Base-by-base conservation (phyloP, 2,113 vertebrate genomes). In the Neogobius melanostomus region DNA sequence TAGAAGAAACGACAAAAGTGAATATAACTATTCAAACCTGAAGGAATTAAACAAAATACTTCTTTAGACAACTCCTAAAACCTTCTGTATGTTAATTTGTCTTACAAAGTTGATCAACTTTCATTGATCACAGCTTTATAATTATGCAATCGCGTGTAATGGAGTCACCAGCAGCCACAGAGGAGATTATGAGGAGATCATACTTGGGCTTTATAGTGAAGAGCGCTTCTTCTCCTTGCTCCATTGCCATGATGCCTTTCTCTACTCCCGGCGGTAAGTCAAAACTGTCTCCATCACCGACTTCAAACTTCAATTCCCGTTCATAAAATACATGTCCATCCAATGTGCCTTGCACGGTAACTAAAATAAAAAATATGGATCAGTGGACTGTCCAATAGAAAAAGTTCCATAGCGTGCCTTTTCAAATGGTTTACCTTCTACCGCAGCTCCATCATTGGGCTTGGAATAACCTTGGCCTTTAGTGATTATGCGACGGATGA, bases 391-490 rank as follows among this genome's bases (percentile, higher is more conserved):
- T 6, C 2, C 6, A 42, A 7, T 6, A 14, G 16, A 17, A 56
- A 56, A 56, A 17, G 16, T 8, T 17, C 16, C 57, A 7, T 6
- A 43, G 12, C 1, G 15, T n/a, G 4, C 1, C 1, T 36, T 8
- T 51, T 51, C 54, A n/a, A 28, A 54, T 59, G 16, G 0, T 7
- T 68, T 81, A 99, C 98, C 93, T 74, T 99, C 96, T 36, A 99
- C 97, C 17, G 94, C 57, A 0, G 98, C 93, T 17, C 97, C 95
- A 53, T 99, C 97, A 1, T 98, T 99, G 53, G 98, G 97, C 80
- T 94, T 98, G 59, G 95, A 91, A 72, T 98, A 98, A 53, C 96
- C 95, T 72, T 97, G 93, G 0, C 97, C 98, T 62, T 95, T 97
- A 15, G 91, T 94, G 79, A 92, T 85, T 68, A 96, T 97, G 66